These are phyloP conservation scores for Lycaena phlaeas DNA, from an alignment of 2,888 invertebrate species.

Conservation along the genomic window DNA sequence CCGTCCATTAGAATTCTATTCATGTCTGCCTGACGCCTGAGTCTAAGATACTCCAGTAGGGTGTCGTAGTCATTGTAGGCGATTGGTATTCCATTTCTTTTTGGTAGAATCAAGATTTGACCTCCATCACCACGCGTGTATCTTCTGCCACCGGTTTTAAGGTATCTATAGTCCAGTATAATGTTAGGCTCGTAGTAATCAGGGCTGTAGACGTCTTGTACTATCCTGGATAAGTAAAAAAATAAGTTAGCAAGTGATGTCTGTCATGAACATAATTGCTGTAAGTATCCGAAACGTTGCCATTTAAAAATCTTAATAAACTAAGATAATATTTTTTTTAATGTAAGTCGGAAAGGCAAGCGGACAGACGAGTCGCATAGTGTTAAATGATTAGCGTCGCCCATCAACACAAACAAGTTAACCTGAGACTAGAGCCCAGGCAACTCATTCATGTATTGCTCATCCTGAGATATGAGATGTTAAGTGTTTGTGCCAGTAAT, in stretches of 20 bases:
- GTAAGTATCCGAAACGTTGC: too few relatives aligned
- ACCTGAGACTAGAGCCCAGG: too few relatives aligned
- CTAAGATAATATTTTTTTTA: too few relatives aligned
- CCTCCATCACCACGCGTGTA: slow-evolving; percentile 52
- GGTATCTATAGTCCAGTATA: slow-evolving; percentile 52
- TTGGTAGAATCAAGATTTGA: slow-evolving; percentile 38
- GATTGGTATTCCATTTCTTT: slow-evolving; percentile 1
- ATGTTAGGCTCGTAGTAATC: slow-evolving; percentile 48
- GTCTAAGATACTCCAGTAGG: slow-evolving; percentile 4
- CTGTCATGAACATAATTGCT: too few relatives aligned
- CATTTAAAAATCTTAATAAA: neutral
- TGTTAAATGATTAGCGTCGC: too few relatives aligned
- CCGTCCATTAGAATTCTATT: neutral
- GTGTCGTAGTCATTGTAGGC: slow-evolving; percentile 4
- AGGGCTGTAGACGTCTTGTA: slow-evolving; percentile 43
- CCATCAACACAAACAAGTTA: too few relatives aligned
- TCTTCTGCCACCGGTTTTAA: slow-evolving; percentile 51
- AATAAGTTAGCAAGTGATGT: too few relatives aligned
- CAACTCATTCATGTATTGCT: too few relatives aligned
- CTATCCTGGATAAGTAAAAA: slow-evolving; percentile 33
- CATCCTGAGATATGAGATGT: too few relatives aligned
- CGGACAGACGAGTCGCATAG: too few relatives aligned
- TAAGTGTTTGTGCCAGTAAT: too few relatives aligned
- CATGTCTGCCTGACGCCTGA: neutral
- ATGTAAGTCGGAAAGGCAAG: too few relatives aligned